These are phyloP conservation scores for Diplosoma virens DNA, from an alignment of 23 tunicate genomes.

Conservation along the genomic window DNA sequence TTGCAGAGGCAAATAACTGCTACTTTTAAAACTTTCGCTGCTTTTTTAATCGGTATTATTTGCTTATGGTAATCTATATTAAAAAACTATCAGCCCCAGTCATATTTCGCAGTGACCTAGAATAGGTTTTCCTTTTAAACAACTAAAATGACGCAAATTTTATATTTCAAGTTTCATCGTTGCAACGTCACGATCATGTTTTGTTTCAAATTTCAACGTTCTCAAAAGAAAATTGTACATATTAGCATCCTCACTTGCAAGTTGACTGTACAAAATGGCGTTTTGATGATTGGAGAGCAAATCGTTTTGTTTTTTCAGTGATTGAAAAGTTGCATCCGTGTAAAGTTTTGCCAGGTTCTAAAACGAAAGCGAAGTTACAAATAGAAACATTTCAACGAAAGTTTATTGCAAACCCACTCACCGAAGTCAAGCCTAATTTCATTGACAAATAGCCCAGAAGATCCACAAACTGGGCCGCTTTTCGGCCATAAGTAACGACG, in stretches of 20 bases:
- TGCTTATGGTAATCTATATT: too few relatives aligned
- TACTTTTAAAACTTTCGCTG: too few relatives aligned
- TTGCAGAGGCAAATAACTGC: too few relatives aligned
- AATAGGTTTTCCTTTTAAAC: background rate
- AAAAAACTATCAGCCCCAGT: too few relatives aligned
- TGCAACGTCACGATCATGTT: too few relatives aligned
- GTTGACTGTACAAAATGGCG: constrained; percentile 76
- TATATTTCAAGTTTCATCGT: background rate
- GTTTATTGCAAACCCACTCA: too few relatives aligned
- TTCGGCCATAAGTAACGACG: constrained; percentile 58
- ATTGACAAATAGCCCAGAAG: constrained; percentile 82
- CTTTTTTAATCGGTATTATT: too few relatives aligned
- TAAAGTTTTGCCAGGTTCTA: constrained; percentile 27
- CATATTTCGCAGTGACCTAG: too few relatives aligned
- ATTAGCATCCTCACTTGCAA: constrained; percentile 54
- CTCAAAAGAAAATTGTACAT: background rate
- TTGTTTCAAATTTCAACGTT: background rate
- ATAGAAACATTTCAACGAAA: background rate
- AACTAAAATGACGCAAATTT: background rate
- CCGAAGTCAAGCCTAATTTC: constrained; percentile 41
- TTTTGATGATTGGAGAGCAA: constrained; percentile 75
- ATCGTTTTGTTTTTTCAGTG: constrained; percentile 52
- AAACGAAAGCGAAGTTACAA: background rate
- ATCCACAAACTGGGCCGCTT: constrained; percentile 88
- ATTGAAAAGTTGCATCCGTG: constrained; percentile 50